phyloP scores from a whole-genome alignment of 2,113 vertebrate species.

The Apodemus speciosus region DNA sequence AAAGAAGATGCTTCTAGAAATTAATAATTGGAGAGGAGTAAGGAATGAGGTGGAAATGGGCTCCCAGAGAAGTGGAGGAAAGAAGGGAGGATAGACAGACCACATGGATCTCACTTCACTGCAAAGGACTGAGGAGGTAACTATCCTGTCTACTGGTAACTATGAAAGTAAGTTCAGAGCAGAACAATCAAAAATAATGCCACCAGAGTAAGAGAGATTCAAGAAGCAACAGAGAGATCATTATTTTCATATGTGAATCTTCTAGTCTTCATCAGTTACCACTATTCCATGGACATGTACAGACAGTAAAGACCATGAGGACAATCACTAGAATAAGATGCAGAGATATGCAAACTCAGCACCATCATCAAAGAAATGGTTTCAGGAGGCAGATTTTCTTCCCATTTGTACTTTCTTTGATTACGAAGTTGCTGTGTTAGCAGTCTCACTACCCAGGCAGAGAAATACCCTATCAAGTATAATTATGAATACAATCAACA shows the following conservation, averaged over 20 bases:
- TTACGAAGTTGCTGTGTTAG: slow-evolving; percentile 22
- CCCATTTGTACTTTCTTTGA: slow-evolving; percentile 15
- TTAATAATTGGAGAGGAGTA: too few relatives aligned
- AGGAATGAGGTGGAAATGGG: not conserved
- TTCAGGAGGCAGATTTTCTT: slow-evolving; percentile 57
- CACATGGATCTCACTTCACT: not conserved
- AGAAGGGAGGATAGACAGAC: not conserved
- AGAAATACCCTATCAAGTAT: slow-evolving; percentile 53
- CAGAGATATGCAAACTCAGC: slow-evolving; percentile 19
- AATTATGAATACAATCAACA: slow-evolving; percentile 55
- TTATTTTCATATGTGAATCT: not conserved
- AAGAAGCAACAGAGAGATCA: not conserved
- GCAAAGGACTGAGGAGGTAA: not conserved
- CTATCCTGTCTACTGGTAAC: not conserved
- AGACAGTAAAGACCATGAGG: slow-evolving; percentile 33
- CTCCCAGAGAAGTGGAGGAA: not conserved
- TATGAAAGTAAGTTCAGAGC: not conserved
- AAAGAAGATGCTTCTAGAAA: not conserved
- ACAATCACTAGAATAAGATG: not conserved
- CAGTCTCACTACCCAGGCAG: slow-evolving; percentile 11
- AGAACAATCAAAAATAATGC: slow-evolving; percentile 17
- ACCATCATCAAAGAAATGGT: slow-evolving; percentile 27
- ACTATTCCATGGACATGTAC: not conserved
- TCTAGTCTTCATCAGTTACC: not conserved
- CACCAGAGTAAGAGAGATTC: not conserved